These are phyloP conservation scores for Donacobius atricapilla DNA, from an alignment of 2,113 vertebrate species.

Conservation along the genomic window DNA sequence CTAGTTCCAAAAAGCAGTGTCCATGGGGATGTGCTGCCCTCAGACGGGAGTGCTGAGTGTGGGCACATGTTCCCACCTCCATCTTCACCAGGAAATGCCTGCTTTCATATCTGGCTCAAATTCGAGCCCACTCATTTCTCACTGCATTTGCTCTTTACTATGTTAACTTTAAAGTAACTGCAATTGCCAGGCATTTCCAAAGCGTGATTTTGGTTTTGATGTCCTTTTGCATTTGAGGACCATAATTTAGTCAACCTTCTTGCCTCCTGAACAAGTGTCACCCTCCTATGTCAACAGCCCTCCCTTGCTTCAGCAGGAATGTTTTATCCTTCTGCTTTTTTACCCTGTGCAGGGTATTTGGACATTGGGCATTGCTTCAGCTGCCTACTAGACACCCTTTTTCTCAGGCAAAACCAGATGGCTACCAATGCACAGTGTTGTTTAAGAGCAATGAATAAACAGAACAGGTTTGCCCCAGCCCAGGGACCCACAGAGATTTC, in stretches of 20 bases:
- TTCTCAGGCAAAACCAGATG: not conserved
- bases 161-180: not conserved
- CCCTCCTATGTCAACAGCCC: not conserved
- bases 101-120: not conserved
- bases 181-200: not conserved
- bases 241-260: not conserved
- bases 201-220: not conserved
- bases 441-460: not conserved
- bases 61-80: not conserved
- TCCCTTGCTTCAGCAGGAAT: not conserved
- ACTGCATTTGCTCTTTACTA: not conserved
- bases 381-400: not conserved
- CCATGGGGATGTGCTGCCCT: not conserved
- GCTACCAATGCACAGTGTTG: not conserved
- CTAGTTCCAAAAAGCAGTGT: not conserved
- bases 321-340: not conserved
- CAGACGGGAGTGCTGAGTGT: fast-evolving
- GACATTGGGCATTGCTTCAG: not conserved
- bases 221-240: not conserved
- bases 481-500: not conserved
- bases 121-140: not conserved
- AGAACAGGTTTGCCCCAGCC: not conserved
- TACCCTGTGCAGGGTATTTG: not conserved
- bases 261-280: not conserved
- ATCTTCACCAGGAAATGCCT: not conserved